A percentile compares a stretch with the other conserved stretches of the same genome.
phyloP scores from a whole-genome alignment of 2,797 vertebrate species.

The Helarctos malayanus region DNA sequence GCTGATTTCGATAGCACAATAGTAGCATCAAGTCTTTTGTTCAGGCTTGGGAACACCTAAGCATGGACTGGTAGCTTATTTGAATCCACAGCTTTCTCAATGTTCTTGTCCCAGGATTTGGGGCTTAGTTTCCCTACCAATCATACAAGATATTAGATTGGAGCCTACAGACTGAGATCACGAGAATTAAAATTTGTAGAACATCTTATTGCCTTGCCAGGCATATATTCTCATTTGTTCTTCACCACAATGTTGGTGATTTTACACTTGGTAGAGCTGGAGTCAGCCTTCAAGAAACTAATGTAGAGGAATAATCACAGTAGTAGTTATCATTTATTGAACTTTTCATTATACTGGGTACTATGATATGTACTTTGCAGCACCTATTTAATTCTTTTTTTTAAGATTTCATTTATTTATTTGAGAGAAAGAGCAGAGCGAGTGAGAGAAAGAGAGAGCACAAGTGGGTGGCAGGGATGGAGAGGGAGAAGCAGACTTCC shows the following conservation, averaged over 20 bases:
- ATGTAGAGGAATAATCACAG: background rate
- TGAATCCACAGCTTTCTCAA: background rate
- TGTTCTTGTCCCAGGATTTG: background rate
- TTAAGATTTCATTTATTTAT: background rate
- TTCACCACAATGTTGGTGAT: background rate
- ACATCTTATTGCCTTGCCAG: background rate
- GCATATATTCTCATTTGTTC: background rate
- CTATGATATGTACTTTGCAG: background rate
- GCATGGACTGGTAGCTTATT: background rate
- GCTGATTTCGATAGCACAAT: background rate
- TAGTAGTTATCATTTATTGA: background rate
- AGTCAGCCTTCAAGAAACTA: background rate
- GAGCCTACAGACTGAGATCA: background rate
- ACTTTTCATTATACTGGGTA: background rate
- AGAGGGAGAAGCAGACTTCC: background rate
- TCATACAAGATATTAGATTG: background rate
- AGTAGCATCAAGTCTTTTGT: background rate
- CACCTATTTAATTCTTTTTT: background rate
- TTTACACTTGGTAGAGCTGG: conserved; percentile 12
- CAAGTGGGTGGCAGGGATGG: rapidly evolving
- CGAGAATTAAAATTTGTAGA: background rate
- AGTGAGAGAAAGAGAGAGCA: background rate
- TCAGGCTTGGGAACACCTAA: background rate
- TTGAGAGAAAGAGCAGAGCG: background rate
- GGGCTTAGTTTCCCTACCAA: background rate